These are phyloP conservation scores for Scaptomyza hsui DNA, from an alignment of 1,140 invertebrate genomes.

Conservation along the genomic window DNA sequence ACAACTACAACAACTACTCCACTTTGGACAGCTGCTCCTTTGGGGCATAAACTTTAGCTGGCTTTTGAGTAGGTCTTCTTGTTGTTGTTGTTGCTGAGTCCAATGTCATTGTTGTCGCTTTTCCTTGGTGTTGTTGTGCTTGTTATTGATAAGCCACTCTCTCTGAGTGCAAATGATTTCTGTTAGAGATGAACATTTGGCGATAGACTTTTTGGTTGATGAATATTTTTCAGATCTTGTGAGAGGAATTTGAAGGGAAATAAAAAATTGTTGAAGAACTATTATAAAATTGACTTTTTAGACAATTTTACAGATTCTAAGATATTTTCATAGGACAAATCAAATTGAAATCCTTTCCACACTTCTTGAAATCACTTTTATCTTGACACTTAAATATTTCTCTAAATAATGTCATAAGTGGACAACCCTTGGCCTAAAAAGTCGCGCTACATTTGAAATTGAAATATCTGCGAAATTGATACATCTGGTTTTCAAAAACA, in stretches of 20 bases:
- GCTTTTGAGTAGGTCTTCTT: conserved; percentile 12
- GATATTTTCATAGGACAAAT: no score
- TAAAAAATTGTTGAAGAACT: no score
- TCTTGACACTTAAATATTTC: neutral
- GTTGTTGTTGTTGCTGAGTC: conserved; percentile 6
- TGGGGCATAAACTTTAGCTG: conserved; percentile 36
- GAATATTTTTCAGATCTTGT: neutral
- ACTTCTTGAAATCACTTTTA: neutral
- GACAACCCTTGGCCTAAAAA: neutral
- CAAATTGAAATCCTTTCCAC: no score
- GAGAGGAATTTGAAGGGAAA: no score
- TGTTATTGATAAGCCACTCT: neutral
- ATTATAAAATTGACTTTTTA: no score
- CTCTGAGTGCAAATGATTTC: conserved; percentile 7
- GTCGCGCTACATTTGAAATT: neutral
- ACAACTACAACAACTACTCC: neutral
- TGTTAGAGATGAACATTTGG: conserved; percentile 16
- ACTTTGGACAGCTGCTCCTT: neutral
- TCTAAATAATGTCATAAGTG: neutral
- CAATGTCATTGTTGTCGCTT: conserved; percentile 11
- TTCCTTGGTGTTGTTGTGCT: neutral
- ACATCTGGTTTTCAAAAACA: conserved; percentile 39
- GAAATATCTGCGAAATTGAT: conserved; percentile 51
- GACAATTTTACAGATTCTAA: no score
- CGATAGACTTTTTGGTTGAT: conserved; percentile 4